Evolutionary conservation across 1,140 invertebrate genomes (phyloP).

Genomic region (Drosophila tropicalis): DNA sequence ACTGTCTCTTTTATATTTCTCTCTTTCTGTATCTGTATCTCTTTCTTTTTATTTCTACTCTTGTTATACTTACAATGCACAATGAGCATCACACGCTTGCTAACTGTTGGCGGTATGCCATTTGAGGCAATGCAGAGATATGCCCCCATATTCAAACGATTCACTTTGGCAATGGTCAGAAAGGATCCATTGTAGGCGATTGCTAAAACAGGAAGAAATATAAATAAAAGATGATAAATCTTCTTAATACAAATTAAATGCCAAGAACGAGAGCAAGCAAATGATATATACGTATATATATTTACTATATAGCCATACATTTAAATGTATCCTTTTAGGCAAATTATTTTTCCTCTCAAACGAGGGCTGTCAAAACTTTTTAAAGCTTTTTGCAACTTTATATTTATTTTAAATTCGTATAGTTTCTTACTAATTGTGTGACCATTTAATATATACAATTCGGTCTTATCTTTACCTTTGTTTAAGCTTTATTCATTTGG

Average conservation of each 20-base stretch:
- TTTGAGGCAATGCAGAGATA: constrained; percentile 95
- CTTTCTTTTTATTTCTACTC: constrained; percentile 4
- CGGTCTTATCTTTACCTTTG: no score
- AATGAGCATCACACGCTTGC: constrained; percentile 93
- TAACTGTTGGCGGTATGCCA: constrained; percentile 93
- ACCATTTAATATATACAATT: no score
- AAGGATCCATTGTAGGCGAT: constrained; percentile 87
- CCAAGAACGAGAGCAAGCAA: constrained; percentile 3
- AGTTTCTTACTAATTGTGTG: no score
- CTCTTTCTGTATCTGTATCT: not conserved
- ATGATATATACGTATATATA: not conserved
- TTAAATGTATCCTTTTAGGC: no score
- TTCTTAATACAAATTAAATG: constrained; percentile 10
- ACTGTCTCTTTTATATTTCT: not conserved
- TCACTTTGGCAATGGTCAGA: constrained; percentile 91
- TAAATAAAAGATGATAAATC: constrained; percentile 11
- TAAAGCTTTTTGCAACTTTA: no score
- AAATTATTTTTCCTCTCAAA: no score
- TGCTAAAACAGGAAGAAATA: constrained; percentile 83
- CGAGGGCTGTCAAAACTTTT: no score
- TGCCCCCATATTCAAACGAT: constrained; percentile 94
- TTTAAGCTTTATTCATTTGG: no score
- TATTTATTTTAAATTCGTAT: no score
- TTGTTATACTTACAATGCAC: constrained; percentile 91
- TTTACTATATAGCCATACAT: no score